A percentile compares a stretch with the other conserved stretches of the same genome.
phyloP scores from a whole-genome alignment of 2,888 invertebrate species.

The Drosophila dives region DNA sequence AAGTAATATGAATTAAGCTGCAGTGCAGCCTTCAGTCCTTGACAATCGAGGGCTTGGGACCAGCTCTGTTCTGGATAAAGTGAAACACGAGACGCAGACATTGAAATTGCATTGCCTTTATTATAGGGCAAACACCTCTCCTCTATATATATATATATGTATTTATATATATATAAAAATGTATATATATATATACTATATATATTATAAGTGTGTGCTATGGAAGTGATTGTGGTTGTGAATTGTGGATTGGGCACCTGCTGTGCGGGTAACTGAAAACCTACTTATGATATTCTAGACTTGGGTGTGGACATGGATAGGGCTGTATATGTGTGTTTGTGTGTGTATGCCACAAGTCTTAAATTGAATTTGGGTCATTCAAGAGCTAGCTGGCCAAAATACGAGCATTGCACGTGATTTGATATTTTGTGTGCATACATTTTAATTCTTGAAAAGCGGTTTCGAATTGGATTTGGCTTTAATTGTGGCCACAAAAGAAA shows the following conservation, averaged over 20 bases:
- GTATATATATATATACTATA: not conserved
- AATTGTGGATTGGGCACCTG: constrained; percentile 58
- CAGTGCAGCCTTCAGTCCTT: constrained; percentile 7
- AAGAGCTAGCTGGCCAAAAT: constrained; percentile 51
- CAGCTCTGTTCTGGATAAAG: constrained; percentile 34
- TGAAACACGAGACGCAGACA: constrained; percentile 74
- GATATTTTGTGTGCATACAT: constrained; percentile 4
- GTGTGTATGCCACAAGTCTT: constrained; percentile 30
- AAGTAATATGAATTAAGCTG: constrained; percentile 13
- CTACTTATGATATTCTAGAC: constrained; percentile 68
- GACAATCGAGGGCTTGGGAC: constrained; percentile 18
- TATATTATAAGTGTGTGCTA: not conserved
- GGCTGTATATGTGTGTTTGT: constrained; percentile 3
- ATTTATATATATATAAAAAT: not conserved
- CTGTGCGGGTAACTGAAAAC: constrained; percentile 78
- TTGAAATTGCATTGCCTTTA: constrained; percentile 79
- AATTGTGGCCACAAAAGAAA: constrained; percentile 5
- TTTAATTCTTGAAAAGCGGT: not conserved
- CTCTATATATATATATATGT: not conserved
- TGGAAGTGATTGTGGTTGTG: constrained; percentile 17
- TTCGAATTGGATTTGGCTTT: constrained; percentile 8
- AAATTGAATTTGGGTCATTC: constrained; percentile 78
- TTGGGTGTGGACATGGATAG: constrained; percentile 17
- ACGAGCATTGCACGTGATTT: constrained; percentile 35
- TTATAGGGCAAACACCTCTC: constrained; percentile 66